phyloP scores from a whole-genome alignment of 64 coral and sea anemone genomes.

The Montipora cactus region DNA sequence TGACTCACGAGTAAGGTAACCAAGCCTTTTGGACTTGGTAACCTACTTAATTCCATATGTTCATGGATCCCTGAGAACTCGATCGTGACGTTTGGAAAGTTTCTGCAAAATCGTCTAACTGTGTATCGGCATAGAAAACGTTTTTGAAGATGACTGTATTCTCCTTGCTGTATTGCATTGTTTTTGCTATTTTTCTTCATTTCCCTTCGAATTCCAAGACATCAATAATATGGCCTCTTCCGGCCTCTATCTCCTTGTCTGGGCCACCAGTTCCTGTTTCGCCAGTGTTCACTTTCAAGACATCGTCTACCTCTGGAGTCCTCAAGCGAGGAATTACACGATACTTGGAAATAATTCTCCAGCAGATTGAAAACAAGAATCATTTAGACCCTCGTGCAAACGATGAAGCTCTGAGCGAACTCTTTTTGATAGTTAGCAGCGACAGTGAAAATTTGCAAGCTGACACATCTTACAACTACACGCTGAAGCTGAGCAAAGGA shows the following conservation, averaged over 20 bases:
- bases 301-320: constrained; percentile 67
- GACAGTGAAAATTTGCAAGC: constrained; percentile 55
- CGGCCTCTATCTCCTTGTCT: constrained; percentile 20
- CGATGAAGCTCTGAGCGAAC: not conserved
- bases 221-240: constrained; percentile 73
- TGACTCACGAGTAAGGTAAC: not conserved
- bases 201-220: not conserved
- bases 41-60: not conserved
- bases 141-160: not conserved
- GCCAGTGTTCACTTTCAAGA: constrained; percentile 67
- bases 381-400: not conserved
- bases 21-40: constrained; percentile 3
- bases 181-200: not conserved
- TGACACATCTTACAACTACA: constrained; percentile 70
- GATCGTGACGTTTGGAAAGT: not conserved
- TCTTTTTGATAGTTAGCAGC: constrained; percentile 47
- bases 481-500: constrained; percentile 15
- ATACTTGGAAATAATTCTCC: constrained; percentile 77
- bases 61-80: not conserved
- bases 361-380: not conserved
- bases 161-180: not conserved
- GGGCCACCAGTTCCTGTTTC: constrained; percentile 62
- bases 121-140: too few relatives aligned
- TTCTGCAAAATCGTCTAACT: not conserved
- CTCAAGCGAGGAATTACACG: constrained; percentile 82